Percentiles rank a stretch among this genome's conserved stretches.
phyloP scores from a whole-genome alignment of 2,113 vertebrate species.

The Calyptommatus sinebrachiatus region DNA sequence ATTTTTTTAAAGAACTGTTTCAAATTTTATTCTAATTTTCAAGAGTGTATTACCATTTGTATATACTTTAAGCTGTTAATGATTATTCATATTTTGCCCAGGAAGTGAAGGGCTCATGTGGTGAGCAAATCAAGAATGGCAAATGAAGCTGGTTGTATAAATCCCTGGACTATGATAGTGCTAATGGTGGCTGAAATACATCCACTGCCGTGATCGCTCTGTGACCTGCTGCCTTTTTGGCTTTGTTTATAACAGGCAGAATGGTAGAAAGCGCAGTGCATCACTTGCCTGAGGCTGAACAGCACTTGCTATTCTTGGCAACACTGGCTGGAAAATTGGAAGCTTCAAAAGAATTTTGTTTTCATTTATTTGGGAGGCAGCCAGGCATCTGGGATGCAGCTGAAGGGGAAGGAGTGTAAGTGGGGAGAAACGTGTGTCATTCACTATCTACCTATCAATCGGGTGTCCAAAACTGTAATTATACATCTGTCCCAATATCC shows the following conservation, averaged over 20 bases:
- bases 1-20: background rate
- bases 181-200: background rate
- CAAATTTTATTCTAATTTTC: background rate
- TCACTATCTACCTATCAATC: background rate
- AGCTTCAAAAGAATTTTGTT: constrained; percentile 76
- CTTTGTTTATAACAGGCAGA: constrained; percentile 37
- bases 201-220: background rate
- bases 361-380: constrained; percentile 52
- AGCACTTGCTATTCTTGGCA: constrained; percentile 73
- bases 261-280: background rate
- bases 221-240: background rate
- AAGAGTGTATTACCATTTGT: background rate
- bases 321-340: constrained; percentile 66
- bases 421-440: background rate
- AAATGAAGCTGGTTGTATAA: background rate
- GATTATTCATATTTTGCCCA: background rate
- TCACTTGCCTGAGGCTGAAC: constrained; percentile 37
- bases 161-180: background rate
- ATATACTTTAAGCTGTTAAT: background rate
- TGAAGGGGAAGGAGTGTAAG: constrained; percentile 18
- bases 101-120: background rate
- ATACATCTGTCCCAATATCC: rapidly evolving
- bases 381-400: constrained; percentile 66
- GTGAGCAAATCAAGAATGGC: background rate
- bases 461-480: background rate